These are phyloP conservation scores for Sebastes kiyomatsui DNA, from an alignment of 2,797 vertebrate species.

Conservation along the genomic window DNA sequence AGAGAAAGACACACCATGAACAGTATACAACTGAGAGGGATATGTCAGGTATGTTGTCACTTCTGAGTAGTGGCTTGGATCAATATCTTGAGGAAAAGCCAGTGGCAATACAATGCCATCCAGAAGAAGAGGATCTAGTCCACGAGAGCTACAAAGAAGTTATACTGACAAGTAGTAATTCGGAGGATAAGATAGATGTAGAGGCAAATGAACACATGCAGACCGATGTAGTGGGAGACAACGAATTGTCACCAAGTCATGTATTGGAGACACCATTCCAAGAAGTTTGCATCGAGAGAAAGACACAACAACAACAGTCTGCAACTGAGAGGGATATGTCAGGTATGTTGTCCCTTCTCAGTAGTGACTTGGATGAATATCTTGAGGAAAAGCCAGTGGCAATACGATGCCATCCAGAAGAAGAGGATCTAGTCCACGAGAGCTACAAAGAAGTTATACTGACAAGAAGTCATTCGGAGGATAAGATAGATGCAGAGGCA, in stretches of 20 bases:
- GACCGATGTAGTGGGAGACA: neutral
- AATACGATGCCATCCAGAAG: neutral
- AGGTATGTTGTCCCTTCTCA: slow-evolving; percentile 56
- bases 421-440: slow-evolving; percentile 34
- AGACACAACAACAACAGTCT: neutral
- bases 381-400: slow-evolving; percentile 19
- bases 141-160: slow-evolving; percentile 39
- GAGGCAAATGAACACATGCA: neutral
- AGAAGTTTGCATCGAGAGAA: no score
- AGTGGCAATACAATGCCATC: neutral
- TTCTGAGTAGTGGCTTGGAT: slow-evolving; percentile 48
- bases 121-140: slow-evolving; percentile 4
- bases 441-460: slow-evolving; percentile 33
- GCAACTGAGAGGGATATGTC: slow-evolving; percentile 27
- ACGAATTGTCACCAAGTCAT: neutral
- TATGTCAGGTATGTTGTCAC: slow-evolving; percentile 52
- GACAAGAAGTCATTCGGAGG: neutral
- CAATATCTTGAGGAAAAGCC: slow-evolving; percentile 24
- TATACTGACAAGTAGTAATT: neutral
- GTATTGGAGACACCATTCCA: no score
- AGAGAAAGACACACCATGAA: no score
- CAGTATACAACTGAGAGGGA: slow-evolving; percentile 33
- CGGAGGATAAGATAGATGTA: neutral
- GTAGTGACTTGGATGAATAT: slow-evolving; percentile 42
- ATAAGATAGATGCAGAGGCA: neutral